A percentile compares a stretch with the other conserved stretches of the same genome.
These are phyloP conservation scores for Clarias laeviceps DNA, from an alignment of 2,797 vertebrate species.

Conservation along the genomic window DNA sequence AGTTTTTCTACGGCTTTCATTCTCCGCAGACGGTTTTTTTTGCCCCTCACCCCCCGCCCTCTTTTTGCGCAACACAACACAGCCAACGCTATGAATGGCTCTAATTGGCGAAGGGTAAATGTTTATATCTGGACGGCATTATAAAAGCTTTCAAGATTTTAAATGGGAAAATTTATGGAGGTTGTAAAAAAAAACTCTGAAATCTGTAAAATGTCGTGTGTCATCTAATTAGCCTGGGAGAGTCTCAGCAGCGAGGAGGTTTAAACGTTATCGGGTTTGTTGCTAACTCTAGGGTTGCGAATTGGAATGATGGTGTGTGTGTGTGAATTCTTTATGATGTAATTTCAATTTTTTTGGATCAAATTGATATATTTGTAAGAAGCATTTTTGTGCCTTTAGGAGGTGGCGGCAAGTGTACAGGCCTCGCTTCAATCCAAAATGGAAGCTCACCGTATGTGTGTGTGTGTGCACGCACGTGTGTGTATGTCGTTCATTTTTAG, in stretches of 20 bases:
- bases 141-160: slow-evolving; percentile 60
- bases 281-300: not conserved
- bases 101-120: slow-evolving; percentile 56
- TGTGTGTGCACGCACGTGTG: not conserved
- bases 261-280: slow-evolving; percentile 42
- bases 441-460: slow-evolving; percentile 22
- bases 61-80: not conserved
- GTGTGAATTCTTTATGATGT: not conserved
- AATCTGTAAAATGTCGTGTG: slow-evolving; percentile 50
- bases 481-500: slow-evolving; percentile 51
- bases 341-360: not conserved
- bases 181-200: slow-evolving; percentile 53
- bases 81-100: slow-evolving; percentile 49
- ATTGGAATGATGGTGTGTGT: not conserved
- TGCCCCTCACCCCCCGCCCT: not conserved
- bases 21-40: slow-evolving; percentile 25
- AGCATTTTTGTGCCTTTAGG: slow-evolving; percentile 33
- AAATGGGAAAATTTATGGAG: slow-evolving; percentile 53
- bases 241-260: slow-evolving; percentile 20
- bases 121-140: slow-evolving; percentile 56
- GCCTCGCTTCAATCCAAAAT: slow-evolving; percentile 32
- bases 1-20: slow-evolving; percentile 49
- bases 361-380: slow-evolving; percentile 49
- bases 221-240: slow-evolving; percentile 53
- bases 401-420: slow-evolving; percentile 41